Conservation (phyloP, 2,888 invertebrate genomes). For the Acrocyrtus sp. region DNA sequence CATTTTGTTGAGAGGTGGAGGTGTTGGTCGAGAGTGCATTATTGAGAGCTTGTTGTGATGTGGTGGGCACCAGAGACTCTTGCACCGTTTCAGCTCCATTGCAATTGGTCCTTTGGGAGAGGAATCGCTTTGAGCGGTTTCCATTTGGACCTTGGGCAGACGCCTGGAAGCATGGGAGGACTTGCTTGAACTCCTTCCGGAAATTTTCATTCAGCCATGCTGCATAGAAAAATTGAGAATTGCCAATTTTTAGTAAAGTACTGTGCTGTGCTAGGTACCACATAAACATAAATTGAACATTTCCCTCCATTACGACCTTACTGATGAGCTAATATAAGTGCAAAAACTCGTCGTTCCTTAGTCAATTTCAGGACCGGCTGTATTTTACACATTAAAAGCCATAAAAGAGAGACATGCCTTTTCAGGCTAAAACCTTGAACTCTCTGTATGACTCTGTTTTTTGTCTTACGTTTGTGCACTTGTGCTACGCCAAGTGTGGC, state of each 20-base stretch:
- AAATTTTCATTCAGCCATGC: slow-evolving; percentile 97
- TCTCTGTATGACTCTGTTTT: too few relatives aligned
- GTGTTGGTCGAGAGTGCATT: not conserved
- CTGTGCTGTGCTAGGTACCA: not conserved
- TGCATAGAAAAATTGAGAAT: slow-evolving; percentile 59
- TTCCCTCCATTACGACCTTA: too few relatives aligned
- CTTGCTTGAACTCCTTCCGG: slow-evolving; percentile 86
- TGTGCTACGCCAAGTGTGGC: too few relatives aligned
- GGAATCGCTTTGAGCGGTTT: slow-evolving; percentile 43
- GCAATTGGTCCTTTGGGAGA: slow-evolving; percentile 74
- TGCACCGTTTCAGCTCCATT: slow-evolving; percentile 81
- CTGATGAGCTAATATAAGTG: too few relatives aligned
- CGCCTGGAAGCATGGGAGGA: slow-evolving; percentile 72
- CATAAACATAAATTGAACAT: not conserved
- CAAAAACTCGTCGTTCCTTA: too few relatives aligned
- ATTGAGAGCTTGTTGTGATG: slow-evolving; percentile 28
- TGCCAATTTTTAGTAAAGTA: not conserved
- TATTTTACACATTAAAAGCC: too few relatives aligned
- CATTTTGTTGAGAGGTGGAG: slow-evolving; percentile 65
- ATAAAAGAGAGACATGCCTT: too few relatives aligned
- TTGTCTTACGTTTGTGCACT: too few relatives aligned
- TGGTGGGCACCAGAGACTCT: slow-evolving; percentile 72
- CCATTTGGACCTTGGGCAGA: slow-evolving; percentile 12
- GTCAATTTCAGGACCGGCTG: too few relatives aligned
- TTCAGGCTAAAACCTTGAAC: too few relatives aligned